Base-by-base conservation (phyloP, 1,140 invertebrate species). In the Papilio polyxenes region DNA sequence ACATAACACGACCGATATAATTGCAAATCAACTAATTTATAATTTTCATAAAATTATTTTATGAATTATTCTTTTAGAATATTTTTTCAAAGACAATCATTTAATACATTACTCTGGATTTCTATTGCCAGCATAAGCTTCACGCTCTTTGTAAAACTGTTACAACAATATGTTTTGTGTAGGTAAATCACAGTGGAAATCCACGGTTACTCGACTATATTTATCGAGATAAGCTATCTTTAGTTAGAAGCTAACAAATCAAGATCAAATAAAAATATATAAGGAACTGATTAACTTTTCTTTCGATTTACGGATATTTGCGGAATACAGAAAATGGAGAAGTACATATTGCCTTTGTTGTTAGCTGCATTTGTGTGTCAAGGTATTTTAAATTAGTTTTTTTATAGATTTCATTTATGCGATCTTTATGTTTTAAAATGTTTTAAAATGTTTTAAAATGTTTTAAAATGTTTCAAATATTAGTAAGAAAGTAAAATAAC, bases 241-340 rank as follows among this genome's bases (percentile, higher is more conserved):
- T 17, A 13, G 15, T 56, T 56, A 69, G 23, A 37, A 4, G 11
- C 9, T 65, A 8, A 53, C 40, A 23, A 75, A 75, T 75, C 74
- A 75, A 75, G 74, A 75, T 75, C 17, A 13, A 48, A 49, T n/a
- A 6, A 49, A 75, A 48, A 49, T 75, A 75, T 75, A 75, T 75
- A 75, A 49, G 48, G 48, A 20, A 49, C 15, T 20, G 40, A 4
- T 48, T 75, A 75, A 49, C 3, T 2, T 49, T n/a, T 40, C 4
- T 40, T 40, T 75, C 20, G 74, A n/a, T 40, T 40, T n/a, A n/a
- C 44, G 23, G 23, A 48, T 3, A 75, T 49, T 48, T 23, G 10
- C 9, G n/a, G 15, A 20, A 3, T 8, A n/a, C 8, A 4, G 31
- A 75, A 75, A 49, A 75, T 75, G 74, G 48, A n/a, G 10, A 75